Evolutionary conservation across 2,113 vertebrate genomes (phyloP), one percentile per base, ranked within the genome.

Genomic region (Lynx canadensis): DNA sequence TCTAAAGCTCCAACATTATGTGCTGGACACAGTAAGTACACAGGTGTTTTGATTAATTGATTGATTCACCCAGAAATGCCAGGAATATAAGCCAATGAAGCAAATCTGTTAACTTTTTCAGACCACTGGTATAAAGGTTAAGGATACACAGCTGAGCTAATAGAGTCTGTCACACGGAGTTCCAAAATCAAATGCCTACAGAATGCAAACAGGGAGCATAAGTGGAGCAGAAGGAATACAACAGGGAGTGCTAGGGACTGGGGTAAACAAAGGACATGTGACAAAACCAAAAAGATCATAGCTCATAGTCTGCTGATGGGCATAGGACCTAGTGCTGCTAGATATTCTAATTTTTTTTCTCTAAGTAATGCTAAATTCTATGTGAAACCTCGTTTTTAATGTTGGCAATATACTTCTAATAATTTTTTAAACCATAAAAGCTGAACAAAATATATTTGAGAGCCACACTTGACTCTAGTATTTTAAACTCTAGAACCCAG

Each of bases 171-270:
- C 11, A 74, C 66, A 92, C 7, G 41, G 25, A 95, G 52, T 1
- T 86, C 18, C 80, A 95, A 89, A 94, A 88, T 78, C 74, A 33
- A 81, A 96, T 76, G 55, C 38, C 86, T 85, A 73, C 9, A 85
- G 25, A 81, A 81, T 38, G 18, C 31, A 89, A 27, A 5, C 8
- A 38, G 41, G 36, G 36, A 68, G n/a, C 29, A 38, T 45, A 66
- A 86, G 60, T 19, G 10, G 21, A 95, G 23, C 18, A 6, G 10
- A 83, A 50, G 7, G 78, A 63, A 93, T 3, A 50, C 41, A 92
- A 50, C 0, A 88, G 45, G 29, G 38, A 89, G 5, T 52, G 18
- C 79, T 50, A 15, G 48, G 14, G 31, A 85, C 45, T 65, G 10
- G 21, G 65, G 73, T 23, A 86, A 92, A 89, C 16, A 57, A 7